Evolutionary conservation across 2,113 vertebrate species (phyloP).

Genomic region (Brachypodius melanocephalos): DNA sequence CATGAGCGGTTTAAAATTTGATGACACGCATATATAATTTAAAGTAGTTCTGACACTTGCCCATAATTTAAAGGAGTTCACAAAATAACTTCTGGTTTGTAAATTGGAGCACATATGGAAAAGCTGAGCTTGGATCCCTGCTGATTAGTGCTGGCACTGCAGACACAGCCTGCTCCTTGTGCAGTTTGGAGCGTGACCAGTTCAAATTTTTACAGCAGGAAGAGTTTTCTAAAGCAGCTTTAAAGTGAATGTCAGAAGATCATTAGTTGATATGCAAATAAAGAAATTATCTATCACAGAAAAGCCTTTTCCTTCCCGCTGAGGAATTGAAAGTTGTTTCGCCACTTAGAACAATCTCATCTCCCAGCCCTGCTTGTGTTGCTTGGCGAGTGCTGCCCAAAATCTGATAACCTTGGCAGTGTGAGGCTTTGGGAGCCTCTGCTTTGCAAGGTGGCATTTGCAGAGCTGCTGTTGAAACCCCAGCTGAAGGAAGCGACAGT

Average conservation of each 20-base stretch:
- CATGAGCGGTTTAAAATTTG: not conserved
- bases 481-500: constrained; percentile 5
- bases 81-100: not conserved
- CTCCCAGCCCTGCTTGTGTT: not conserved
- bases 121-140: not conserved
- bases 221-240: not conserved
- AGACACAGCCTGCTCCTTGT: not conserved
- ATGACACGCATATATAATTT: not conserved
- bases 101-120: not conserved
- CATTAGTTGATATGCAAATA: not conserved
- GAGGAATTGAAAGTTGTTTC: not conserved
- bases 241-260: not conserved
- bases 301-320: not conserved
- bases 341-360: not conserved
- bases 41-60: not conserved
- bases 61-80: not conserved
- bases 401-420: constrained; percentile 21
- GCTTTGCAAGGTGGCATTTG: not conserved
- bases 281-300: not conserved
- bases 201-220: not conserved
- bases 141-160: not conserved
- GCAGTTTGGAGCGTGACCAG: not conserved
- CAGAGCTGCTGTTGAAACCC: constrained; percentile 20
- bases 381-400: not conserved
- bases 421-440: not conserved